Conservation (phyloP, 1,140 invertebrate genomes). For the Trichogramma pretiosum region DNA sequence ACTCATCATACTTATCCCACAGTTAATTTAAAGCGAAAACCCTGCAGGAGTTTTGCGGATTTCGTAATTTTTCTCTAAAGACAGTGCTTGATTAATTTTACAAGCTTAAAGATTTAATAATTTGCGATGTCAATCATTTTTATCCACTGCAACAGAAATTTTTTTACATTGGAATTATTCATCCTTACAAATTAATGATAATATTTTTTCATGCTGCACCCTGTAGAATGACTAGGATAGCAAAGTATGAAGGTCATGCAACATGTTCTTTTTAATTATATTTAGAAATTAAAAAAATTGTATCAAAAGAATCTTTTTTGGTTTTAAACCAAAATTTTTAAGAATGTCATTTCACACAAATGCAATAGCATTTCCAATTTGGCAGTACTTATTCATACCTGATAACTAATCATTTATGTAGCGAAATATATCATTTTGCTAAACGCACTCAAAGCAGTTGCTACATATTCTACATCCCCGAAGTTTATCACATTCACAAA, state of each 20-base stretch:
- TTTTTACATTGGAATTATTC: no score
- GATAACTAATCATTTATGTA: constrained; percentile 20
- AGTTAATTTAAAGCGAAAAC: no score
- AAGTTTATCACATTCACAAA: constrained; percentile 13
- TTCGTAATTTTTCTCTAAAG: no score
- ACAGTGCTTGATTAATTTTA: no score
- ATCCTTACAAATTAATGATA: no score
- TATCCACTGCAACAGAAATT: no score
- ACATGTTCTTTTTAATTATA: constrained; percentile 21
- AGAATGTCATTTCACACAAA: constrained; percentile 31
- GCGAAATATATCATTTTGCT: no score
- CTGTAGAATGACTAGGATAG: constrained; percentile 39
- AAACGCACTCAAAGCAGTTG: constrained; percentile 19
- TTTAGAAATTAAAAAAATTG: constrained; percentile 29
- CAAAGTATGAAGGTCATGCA: constrained; percentile 30
- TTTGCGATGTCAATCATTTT: no score
- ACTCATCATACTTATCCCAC: no score
- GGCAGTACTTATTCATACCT: constrained; percentile 39
- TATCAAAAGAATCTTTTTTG: constrained; percentile 28
- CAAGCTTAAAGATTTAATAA: no score
- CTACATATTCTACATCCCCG: no score
- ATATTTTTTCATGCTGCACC: constrained; percentile 17
- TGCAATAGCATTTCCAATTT: constrained; percentile 38
- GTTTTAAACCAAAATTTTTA: constrained; percentile 26
- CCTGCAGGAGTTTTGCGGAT: no score